These are phyloP conservation scores for Scarus forsteni DNA, from an alignment of 2,797 vertebrate genomes.

Conservation along the genomic window DNA sequence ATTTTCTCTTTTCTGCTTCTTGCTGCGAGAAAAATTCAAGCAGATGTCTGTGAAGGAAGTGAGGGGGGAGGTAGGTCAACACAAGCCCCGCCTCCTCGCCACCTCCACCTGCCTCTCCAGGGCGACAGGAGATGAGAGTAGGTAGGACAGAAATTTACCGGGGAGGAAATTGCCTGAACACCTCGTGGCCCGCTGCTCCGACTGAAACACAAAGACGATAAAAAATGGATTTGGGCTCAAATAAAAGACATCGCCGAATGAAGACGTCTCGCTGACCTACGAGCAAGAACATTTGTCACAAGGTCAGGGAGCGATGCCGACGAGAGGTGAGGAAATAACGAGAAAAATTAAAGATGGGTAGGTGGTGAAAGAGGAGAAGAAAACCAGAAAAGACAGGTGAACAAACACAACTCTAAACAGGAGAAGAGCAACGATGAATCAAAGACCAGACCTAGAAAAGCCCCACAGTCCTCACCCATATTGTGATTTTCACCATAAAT, in stretches of 20 bases:
- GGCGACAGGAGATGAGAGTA: constrained; percentile 23
- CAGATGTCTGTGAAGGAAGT: constrained; percentile 45
- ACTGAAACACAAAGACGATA: constrained; percentile 14
- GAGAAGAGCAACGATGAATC: constrained; percentile 1
- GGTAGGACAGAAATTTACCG: constrained; percentile 9
- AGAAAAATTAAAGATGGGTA: constrained; percentile 19
- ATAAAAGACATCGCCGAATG: constrained; percentile 50
- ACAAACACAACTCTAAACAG: constrained; percentile 20
- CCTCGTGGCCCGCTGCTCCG: constrained; percentile 3
- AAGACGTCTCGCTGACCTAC: constrained; percentile 55
- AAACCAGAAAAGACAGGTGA: constrained; percentile 9
- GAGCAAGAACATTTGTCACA: constrained; percentile 63
- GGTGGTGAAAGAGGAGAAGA: constrained; percentile 7
- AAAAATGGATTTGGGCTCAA: constrained; percentile 60
- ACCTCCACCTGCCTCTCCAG: constrained; percentile 48
- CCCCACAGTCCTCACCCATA: too few species aligned
- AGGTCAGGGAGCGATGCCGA: constrained; percentile 31
- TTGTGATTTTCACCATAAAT: too few species aligned
- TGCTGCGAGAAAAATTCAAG: constrained; percentile 14
- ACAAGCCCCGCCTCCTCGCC: constrained; percentile 30
- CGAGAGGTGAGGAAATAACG: constrained; percentile 20
- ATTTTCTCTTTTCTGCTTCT: constrained; percentile 21
- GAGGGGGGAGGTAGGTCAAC: constrained; percentile 42
- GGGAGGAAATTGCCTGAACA: constrained; percentile 4
- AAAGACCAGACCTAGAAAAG: not conserved